Conservation (phyloP, 2,113 vertebrate species). For the Pycnonotus jocosus region DNA sequence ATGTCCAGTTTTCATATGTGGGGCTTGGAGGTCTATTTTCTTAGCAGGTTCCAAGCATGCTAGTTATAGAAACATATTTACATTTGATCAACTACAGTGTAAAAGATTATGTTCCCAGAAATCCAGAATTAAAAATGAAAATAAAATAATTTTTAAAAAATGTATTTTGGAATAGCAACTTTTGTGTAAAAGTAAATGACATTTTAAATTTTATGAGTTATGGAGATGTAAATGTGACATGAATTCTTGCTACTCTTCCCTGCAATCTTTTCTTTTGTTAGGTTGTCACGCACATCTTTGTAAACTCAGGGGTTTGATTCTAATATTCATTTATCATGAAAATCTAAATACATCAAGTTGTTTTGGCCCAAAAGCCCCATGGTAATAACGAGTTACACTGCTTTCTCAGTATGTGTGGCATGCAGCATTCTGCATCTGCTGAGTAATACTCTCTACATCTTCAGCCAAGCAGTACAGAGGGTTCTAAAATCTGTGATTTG, state of each 20-base stretch:
- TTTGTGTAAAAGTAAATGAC: not conserved
- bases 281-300: not conserved
- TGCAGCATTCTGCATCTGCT: not conserved
- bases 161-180: not conserved
- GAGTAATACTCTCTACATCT: not conserved
- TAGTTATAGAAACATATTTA: conserved; percentile 41
- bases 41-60: conserved; percentile 41
- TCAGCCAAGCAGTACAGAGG: not conserved
- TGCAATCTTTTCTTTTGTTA: not conserved
- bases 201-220: not conserved
- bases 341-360: not conserved
- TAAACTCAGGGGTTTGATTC: not conserved
- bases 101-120: conserved; percentile 8
- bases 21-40: conserved; percentile 54
- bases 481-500: not conserved
- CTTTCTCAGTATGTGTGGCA: not conserved
- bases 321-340: not conserved
- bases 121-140: not conserved
- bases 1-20: conserved; percentile 49
- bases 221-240: not conserved
- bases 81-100: not conserved
- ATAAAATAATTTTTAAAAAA: not conserved
- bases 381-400: not conserved
- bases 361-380: not conserved
- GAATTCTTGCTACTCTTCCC: not conserved